phyloP scores from a whole-genome alignment of 2,113 vertebrate species.

The Sylvietta virens region DNA sequence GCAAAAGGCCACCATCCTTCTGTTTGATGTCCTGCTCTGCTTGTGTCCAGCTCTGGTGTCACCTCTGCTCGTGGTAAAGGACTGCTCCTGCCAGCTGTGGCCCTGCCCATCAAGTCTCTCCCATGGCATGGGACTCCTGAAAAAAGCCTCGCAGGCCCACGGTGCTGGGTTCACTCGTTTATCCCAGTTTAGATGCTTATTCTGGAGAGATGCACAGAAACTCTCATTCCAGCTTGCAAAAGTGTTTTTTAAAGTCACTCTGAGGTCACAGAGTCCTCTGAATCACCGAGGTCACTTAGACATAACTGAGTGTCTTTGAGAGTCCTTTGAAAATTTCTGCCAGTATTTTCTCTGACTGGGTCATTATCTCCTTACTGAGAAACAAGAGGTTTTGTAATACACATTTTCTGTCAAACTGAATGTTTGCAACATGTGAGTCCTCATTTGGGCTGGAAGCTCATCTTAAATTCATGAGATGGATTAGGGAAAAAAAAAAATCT shows the following conservation, averaged over 20 bases:
- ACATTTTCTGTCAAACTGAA: neutral
- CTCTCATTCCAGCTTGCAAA: neutral
- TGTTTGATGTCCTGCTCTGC: neutral
- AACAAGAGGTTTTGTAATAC: neutral
- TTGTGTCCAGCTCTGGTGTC: neutral
- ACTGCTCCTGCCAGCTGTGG: neutral
- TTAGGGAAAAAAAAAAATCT: neutral
- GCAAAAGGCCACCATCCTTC: neutral
- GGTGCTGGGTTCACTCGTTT: neutral
- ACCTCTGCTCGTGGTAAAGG: rapidly evolving
- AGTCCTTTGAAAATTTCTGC: neutral
- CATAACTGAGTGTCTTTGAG: neutral
- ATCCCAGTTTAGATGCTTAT: neutral
- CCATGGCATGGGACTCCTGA: neutral
- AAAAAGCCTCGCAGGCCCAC: neutral
- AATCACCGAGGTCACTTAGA: neutral
- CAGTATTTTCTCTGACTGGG: neutral
- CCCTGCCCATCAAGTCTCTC: neutral
- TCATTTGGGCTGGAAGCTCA: neutral
- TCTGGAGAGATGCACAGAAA: neutral
- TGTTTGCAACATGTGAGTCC: neutral
- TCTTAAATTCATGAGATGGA: neutral
- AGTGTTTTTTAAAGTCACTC: neutral
- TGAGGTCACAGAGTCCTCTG: neutral
- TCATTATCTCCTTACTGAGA: neutral